These are phyloP conservation scores for Tuta absoluta DNA, from an alignment of 2,888 invertebrate genomes.

Conservation along the genomic window DNA sequence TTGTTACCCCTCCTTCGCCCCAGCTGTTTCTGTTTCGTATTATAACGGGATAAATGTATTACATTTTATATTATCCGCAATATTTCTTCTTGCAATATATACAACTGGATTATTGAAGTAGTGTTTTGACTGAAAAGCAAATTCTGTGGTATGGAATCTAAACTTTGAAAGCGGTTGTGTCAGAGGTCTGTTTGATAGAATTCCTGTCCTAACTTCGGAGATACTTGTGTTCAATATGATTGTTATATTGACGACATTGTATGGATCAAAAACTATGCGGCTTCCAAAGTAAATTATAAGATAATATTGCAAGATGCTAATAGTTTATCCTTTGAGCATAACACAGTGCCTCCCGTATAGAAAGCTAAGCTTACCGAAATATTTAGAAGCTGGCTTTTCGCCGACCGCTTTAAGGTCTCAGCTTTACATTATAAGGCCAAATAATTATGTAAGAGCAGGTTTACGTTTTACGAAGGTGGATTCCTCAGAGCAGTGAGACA, in stretches of 20 bases:
- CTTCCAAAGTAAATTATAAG: slow-evolving; percentile 38
- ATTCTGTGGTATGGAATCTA: background rate
- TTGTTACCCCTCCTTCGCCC: slow-evolving; percentile 38
- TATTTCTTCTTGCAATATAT: background rate
- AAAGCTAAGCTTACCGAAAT: slow-evolving; percentile 61
- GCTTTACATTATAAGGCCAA: slow-evolving; percentile 63
- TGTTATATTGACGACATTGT: background rate
- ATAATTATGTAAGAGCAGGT: slow-evolving; percentile 61
- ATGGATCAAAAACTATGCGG: slow-evolving; percentile 6
- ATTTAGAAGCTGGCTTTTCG: slow-evolving; percentile 62
- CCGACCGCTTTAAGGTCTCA: slow-evolving; percentile 51
- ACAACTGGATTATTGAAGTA: background rate
- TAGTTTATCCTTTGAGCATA: slow-evolving; percentile 58
- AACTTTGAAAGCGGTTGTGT: background rate
- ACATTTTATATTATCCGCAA: slow-evolving; percentile 13
- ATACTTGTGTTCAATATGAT: background rate
- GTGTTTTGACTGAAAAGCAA: background rate
- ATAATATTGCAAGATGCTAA: slow-evolving; percentile 56
- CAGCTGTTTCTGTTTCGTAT: slow-evolving; percentile 2
- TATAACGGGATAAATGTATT: slow-evolving; percentile 5
- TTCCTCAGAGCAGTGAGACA: slow-evolving; percentile 63
- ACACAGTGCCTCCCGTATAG: slow-evolving; percentile 64
- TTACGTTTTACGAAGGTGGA: slow-evolving; percentile 59
- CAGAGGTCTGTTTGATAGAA: slow-evolving; percentile 4
- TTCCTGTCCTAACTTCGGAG: background rate